phyloP scores from a whole-genome alignment of 2,888 invertebrate species.

The Diarsia dahlii region DNA sequence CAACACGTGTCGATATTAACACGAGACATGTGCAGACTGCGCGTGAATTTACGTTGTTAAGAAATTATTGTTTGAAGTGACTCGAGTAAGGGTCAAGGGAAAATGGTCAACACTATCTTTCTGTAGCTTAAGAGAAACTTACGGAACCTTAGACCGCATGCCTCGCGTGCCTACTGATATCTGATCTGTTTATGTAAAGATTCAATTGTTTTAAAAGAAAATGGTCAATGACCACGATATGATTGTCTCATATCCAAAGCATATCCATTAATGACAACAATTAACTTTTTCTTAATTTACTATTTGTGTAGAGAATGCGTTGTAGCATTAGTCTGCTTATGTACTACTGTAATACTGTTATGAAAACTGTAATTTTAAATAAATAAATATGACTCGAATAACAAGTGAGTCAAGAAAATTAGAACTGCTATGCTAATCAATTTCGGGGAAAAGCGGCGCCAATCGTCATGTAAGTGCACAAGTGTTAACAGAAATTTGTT shows the following conservation, averaged over 20 bases:
- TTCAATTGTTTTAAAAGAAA: background rate
- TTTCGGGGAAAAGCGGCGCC: background rate
- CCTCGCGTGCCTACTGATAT: background rate
- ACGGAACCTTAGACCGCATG: background rate
- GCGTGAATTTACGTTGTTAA: slow-evolving; percentile 40
- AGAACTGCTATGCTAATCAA: background rate
- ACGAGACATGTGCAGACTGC: slow-evolving; percentile 44
- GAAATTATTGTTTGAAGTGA: slow-evolving; percentile 35
- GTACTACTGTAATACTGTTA: background rate
- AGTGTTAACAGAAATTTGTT: no score
- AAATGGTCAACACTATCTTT: slow-evolving; percentile 8
- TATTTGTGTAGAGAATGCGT: background rate
- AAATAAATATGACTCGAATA: background rate
- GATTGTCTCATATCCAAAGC: background rate
- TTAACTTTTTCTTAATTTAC: background rate
- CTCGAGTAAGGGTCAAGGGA: slow-evolving; percentile 13
- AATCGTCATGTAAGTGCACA: no score
- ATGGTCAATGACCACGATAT: background rate
- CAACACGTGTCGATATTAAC: slow-evolving; percentile 56
- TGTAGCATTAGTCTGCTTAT: background rate
- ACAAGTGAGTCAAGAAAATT: slow-evolving; percentile 3
- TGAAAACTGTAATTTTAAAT: background rate
- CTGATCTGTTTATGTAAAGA: background rate
- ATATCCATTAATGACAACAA: background rate
- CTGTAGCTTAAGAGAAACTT: background rate